Base-by-base conservation (phyloP, 2,113 vertebrate genomes). In the Aplodontia rufa region DNA sequence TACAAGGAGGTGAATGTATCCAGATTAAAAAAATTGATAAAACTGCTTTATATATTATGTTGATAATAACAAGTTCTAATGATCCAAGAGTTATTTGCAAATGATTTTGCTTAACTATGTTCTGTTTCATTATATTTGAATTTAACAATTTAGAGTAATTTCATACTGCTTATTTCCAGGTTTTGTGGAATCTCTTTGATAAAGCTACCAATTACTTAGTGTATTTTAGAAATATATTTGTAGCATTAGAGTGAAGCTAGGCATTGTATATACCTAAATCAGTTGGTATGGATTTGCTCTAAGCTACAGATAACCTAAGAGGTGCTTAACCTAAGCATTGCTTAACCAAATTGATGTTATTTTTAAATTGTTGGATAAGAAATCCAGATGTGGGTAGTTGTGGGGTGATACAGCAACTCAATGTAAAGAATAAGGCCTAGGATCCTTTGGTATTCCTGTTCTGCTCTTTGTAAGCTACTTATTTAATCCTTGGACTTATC, bases 181-280 rank as follows among this genome's bases (percentile, higher is more conserved):
- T 75, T 87, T 87, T 79, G 42, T 90, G n/a, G 35, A n/a, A n/a
- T 87, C 45, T 83, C 37, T 9, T 76, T 13, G 14, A 76, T 58
- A 66, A 62, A 94, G 26, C 72, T 87, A 58, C 64, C 20, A 64
- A 3, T 91, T 64, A 81, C 16, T 85, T 68, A 55, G 16, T 90
- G 2, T 80, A 51, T 94, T 97, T 90, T 37, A 84, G 74, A 94
- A 86, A 71, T 72, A 40, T 68, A 4, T 89, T 89, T 95, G 13
- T 87, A 93, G 68, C 93, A 55, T 81, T 35, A 81, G 47, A 87
- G 22, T 42, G 40, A 78, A 40, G 12, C 8, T 20, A 72, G 37
- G 92, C 24, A 58, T 92, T 53, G 30, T 90, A 35, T 42, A 42
- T 45, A 68, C 12, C 26, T 90, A 69, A 92, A 58, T 95, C n/a